Conservation (phyloP, 2,797 vertebrate genomes). For the Pseudochirops cupreus region DNA sequence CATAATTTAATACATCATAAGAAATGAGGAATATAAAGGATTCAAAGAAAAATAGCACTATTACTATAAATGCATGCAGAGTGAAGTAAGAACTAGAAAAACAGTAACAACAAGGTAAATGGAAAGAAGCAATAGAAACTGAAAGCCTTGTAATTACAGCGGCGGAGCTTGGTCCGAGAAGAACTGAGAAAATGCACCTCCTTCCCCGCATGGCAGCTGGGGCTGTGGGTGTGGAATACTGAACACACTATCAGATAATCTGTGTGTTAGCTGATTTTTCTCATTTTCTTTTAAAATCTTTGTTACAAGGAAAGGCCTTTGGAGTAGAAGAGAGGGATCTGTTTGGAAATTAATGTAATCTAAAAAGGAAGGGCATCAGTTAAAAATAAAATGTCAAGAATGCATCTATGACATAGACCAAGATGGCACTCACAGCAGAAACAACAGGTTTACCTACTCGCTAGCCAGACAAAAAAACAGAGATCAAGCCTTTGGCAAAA, state of each 20-base stretch:
- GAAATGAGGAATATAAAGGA: neutral
- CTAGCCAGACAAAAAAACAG: neutral
- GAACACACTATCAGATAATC: neutral
- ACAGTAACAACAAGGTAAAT: neutral
- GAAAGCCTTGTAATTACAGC: neutral
- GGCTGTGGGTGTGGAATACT: neutral
- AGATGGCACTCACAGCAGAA: constrained; percentile 29
- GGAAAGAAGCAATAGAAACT: neutral
- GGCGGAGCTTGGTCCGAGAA: neutral
- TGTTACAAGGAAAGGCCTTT: neutral
- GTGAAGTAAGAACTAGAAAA: neutral
- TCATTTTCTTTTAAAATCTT: neutral
- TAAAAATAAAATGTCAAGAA: constrained; percentile 9
- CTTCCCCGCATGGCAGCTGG: neutral
- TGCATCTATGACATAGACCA: constrained; percentile 6
- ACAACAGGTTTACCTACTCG: constrained; percentile 12
- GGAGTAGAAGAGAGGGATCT: neutral
- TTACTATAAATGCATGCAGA: neutral
- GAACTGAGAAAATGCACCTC: neutral
- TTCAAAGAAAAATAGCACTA: neutral
- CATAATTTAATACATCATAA: neutral
- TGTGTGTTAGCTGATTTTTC: neutral
- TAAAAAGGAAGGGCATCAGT: neutral
- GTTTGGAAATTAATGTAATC: neutral
- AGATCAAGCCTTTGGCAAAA: neutral